Conservation (phyloP, 2,113 vertebrate species). For the Nematolebias whitei region DNA sequence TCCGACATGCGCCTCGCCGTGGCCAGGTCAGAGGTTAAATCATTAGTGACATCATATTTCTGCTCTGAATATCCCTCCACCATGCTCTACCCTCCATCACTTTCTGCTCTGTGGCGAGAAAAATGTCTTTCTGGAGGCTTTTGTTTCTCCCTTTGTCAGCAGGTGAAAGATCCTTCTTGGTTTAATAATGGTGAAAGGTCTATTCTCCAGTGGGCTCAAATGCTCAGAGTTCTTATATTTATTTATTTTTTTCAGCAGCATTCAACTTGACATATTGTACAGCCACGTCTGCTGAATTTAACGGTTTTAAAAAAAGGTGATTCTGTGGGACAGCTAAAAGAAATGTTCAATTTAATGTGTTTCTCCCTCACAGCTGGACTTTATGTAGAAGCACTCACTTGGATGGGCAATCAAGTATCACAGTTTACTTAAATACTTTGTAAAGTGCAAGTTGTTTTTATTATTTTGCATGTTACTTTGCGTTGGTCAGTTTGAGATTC, state of each 20-base stretch:
- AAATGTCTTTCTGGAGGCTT: constrained; percentile 35
- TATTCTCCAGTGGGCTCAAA: constrained; percentile 8
- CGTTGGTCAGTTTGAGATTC: neutral
- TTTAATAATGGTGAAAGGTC: constrained; percentile 11
- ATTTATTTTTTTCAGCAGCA: constrained; percentile 1
- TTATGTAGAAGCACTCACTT: constrained; percentile 10
- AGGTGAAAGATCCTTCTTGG: constrained; percentile 21
- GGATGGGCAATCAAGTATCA: neutral
- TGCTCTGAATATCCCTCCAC: constrained; percentile 39
- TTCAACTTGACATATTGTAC: neutral
- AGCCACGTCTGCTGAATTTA: constrained; percentile 9
- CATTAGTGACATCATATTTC: constrained; percentile 57
- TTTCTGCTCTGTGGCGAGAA: constrained; percentile 21
- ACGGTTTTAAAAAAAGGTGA: neutral
- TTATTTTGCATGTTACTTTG: too few species aligned
- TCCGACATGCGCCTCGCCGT: constrained; percentile 23
- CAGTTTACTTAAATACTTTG: constrained; percentile 8
- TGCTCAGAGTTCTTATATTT: neutral
- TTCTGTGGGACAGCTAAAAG: neutral
- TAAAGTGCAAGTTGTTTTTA: too few species aligned
- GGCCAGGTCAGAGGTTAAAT: constrained; percentile 44
- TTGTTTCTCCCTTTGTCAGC: constrained; percentile 47
- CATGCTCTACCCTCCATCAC: constrained; percentile 8
- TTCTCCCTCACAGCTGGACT: constrained; percentile 9
- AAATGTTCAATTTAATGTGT: constrained; percentile 6